phyloP scores from a whole-genome alignment of 2,888 invertebrate genomes.

The Ophion costatus region DNA sequence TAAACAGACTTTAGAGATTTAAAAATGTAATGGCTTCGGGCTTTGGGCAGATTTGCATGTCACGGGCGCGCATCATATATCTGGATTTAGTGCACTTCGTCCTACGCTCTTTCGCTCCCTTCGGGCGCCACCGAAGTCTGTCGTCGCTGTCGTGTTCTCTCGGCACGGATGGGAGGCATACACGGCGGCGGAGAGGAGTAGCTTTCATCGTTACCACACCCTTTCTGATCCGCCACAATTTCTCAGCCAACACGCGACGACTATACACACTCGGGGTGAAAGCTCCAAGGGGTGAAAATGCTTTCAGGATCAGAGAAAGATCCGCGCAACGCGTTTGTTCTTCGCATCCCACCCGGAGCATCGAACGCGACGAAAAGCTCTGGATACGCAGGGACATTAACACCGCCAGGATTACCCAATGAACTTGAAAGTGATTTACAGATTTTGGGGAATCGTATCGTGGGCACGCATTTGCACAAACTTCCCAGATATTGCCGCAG shows the following conservation, averaged over 20 bases:
- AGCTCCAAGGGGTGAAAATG: constrained; percentile 68
- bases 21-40: constrained; percentile 83
- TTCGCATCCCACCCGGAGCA: constrained; percentile 42
- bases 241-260: constrained; percentile 60
- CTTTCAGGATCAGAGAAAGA: constrained; percentile 77
- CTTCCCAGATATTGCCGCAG: not conserved
- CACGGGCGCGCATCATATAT: constrained; percentile 83
- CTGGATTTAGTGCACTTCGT: constrained; percentile 82
- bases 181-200: constrained; percentile 40
- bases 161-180: constrained; percentile 12
- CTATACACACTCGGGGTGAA: constrained; percentile 67
- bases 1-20: constrained; percentile 84
- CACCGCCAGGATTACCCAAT: constrained; percentile 81
- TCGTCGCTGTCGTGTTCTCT: constrained; percentile 54
- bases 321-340: constrained; percentile 64
- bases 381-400: constrained; percentile 78
- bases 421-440: constrained; percentile 82
- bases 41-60: constrained; percentile 84
- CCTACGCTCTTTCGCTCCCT: constrained; percentile 68
- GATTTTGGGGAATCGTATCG: constrained; percentile 44
- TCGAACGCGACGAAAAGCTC: constrained; percentile 68
- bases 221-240: constrained; percentile 64
- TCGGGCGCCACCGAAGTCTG: constrained; percentile 57
- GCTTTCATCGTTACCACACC: constrained; percentile 57
- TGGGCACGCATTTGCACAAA: constrained; percentile 7